Evolutionary conservation across 1,140 invertebrate species (phyloP).

Genomic region (Hirudo medicinalis): DNA sequence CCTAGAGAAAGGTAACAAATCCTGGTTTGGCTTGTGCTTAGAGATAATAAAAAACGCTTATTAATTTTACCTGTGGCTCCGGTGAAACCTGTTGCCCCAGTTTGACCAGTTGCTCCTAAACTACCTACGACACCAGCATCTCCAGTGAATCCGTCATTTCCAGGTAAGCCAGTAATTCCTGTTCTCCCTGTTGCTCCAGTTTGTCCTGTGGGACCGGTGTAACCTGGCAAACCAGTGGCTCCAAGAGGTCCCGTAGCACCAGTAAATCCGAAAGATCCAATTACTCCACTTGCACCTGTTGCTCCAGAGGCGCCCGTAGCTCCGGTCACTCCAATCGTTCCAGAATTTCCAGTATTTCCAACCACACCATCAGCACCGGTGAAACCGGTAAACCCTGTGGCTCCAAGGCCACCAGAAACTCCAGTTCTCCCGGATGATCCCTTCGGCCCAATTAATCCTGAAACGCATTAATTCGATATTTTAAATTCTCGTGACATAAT

Average conservation of each 20-base stretch:
- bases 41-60: too few species aligned
- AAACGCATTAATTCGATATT: too few species aligned
- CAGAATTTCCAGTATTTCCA: not conserved
- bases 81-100: not conserved
- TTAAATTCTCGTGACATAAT: too few species aligned
- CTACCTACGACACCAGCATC: not conserved
- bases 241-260: not conserved
- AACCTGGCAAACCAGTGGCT: not conserved
- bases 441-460: not conserved
- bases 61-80: not conserved
- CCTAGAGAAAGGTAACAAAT: too few species aligned
- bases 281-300: not conserved
- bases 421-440: not conserved
- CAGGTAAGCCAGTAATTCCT: not conserved
- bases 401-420: not conserved
- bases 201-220: not conserved
- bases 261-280: not conserved
- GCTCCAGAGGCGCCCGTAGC: not conserved
- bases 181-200: not conserved
- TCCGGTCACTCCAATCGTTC: not conserved
- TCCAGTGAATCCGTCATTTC: conserved; percentile 1
- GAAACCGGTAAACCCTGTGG: not conserved
- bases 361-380: not conserved
- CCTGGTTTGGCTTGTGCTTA: too few species aligned
- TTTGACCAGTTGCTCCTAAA: not conserved